These are phyloP conservation scores for Cydia splendana DNA, from an alignment of 1,140 invertebrate species.

Conservation along the genomic window DNA sequence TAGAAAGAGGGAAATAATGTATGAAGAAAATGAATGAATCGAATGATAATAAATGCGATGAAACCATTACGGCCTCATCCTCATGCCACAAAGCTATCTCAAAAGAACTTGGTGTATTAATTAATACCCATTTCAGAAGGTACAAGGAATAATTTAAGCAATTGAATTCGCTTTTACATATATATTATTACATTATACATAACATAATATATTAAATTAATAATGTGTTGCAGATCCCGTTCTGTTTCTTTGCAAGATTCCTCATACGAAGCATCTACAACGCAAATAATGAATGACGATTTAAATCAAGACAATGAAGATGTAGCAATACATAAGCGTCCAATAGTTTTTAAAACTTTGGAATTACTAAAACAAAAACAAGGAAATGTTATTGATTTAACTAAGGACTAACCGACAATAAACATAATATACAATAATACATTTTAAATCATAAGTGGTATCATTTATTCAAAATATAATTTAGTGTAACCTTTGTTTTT, in stretches of 20 bases:
- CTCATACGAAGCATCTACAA: background rate
- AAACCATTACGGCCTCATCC: background rate
- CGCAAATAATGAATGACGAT: background rate
- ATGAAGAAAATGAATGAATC: background rate
- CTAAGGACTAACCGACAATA: background rate
- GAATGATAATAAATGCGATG: background rate
- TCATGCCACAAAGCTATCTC: background rate
- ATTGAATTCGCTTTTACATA: too few relatives aligned
- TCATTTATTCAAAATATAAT: too few relatives aligned
- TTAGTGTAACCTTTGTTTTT: too few relatives aligned
- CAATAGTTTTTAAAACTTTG: constrained; percentile 1
- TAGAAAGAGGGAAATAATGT: background rate
- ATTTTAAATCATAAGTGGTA: too few relatives aligned
- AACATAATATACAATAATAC: too few relatives aligned
- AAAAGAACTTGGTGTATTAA: background rate
- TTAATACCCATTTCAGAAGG: background rate
- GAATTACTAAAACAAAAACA: constrained; percentile 18
- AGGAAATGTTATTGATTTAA: constrained; percentile 7
- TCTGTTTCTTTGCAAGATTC: background rate
- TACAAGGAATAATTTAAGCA: background rate
- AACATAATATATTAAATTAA: background rate
- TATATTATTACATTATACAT: too few relatives aligned
- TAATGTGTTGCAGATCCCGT: background rate
- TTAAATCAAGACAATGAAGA: background rate
- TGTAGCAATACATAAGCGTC: background rate